Conservation (phyloP, 1,140 invertebrate genomes). For the Drosophila eugracilis region DNA sequence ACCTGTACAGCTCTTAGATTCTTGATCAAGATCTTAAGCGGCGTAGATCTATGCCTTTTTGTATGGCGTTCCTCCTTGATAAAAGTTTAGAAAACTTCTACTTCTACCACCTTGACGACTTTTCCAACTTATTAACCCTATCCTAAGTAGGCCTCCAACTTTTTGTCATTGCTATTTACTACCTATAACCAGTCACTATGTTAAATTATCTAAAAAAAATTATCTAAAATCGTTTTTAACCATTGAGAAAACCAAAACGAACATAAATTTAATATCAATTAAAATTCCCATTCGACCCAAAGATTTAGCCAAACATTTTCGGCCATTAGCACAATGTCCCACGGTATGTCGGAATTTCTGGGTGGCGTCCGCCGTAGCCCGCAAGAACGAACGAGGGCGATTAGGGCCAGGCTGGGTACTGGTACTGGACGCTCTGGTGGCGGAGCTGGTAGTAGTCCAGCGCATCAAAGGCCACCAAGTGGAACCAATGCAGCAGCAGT, state of each 20-base stretch:
- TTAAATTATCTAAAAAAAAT: slow-evolving; percentile 28
- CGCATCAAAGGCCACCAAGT: not conserved
- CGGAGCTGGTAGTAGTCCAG: not conserved
- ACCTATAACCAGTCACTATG: slow-evolving; percentile 26
- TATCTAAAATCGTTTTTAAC: slow-evolving; percentile 31
- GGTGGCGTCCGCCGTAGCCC: not conserved
- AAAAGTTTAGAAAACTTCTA: no score
- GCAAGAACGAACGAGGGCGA: not conserved
- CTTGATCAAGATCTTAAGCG: no score
- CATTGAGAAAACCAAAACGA: slow-evolving; percentile 4
- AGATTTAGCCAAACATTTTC: not conserved
- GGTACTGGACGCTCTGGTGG: not conserved
- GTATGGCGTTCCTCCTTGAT: no score
- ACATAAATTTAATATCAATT: not conserved
- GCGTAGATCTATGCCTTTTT: no score
- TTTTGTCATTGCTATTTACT: not conserved
- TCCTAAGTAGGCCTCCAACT: no score
- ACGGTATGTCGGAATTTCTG: slow-evolving; percentile 13
- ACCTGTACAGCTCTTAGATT: no score
- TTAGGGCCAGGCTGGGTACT: not conserved
- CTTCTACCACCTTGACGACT: not conserved
- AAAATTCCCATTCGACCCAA: slow-evolving; percentile 26
- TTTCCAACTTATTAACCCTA: no score
- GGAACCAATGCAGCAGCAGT: not conserved
- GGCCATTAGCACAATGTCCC: slow-evolving; percentile 6